A percentile compares a stretch with the other conserved stretches of the same genome.
Evolutionary conservation across 2,797 vertebrate species (phyloP).

Genomic region (Alosa sapidissima): DNA sequence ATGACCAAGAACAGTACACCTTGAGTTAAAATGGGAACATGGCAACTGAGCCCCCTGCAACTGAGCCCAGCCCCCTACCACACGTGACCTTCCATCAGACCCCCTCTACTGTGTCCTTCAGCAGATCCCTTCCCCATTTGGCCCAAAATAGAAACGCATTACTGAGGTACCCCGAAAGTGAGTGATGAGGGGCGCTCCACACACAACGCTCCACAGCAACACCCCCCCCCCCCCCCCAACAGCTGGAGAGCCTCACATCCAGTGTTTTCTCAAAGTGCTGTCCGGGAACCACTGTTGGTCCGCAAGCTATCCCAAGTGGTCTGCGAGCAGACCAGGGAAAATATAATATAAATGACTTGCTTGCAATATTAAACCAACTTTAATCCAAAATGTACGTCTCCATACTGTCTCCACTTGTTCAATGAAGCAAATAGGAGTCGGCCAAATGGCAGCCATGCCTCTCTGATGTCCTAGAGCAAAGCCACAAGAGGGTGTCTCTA

Average conservation of each 20-base stretch:
- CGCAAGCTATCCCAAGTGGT: no score
- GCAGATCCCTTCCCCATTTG: neutral
- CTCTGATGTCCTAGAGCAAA: neutral
- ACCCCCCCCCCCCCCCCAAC: neutral
- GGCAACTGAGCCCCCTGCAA: neutral
- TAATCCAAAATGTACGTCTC: neutral
- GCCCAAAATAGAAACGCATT: slow-evolving; percentile 22
- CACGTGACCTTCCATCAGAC: neutral
- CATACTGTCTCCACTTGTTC: neutral
- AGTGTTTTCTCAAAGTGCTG: no score
- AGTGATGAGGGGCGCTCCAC: neutral
- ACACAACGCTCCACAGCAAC: neutral
- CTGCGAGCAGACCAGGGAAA: no score
- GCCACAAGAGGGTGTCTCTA: neutral
- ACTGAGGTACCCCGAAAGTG: neutral
- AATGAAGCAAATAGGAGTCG: neutral
- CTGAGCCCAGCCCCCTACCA: neutral
- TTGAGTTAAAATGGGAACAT: slow-evolving; percentile 8
- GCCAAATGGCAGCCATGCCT: neutral
- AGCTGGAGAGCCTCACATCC: neutral
- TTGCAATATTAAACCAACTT: no score
- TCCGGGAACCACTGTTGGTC: no score
- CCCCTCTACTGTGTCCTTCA: neutral
- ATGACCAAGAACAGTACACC: neutral
- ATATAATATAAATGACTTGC: no score